A percentile compares a stretch with the other conserved stretches of the same genome.
Conservation (phyloP, 2,797 vertebrate species). For the Takifugu rubripes region DNA sequence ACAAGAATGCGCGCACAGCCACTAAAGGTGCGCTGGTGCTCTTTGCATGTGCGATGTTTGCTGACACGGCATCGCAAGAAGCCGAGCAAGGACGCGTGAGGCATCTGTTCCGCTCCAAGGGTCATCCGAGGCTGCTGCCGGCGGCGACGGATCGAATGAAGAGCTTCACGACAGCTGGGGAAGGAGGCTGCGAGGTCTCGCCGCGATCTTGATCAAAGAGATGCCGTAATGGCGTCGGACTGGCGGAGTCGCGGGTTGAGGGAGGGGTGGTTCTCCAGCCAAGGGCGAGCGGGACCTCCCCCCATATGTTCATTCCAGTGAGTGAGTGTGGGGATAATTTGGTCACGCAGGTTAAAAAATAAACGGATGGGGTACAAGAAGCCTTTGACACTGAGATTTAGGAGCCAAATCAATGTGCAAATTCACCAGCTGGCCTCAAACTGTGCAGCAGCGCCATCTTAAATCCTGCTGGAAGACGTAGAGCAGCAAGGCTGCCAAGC, state of each 20-base stretch:
- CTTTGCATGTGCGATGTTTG: conserved; percentile 7
- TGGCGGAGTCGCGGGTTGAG: conserved; percentile 37
- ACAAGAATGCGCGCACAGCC: conserved; percentile 15
- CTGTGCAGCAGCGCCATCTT: background rate
- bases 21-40: conserved; percentile 5
- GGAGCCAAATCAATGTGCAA: conserved; percentile 25
- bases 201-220: conserved; percentile 66
- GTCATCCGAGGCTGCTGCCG: conserved; percentile 44
- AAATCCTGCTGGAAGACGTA: too few relatives aligned
- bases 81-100: conserved; percentile 9
- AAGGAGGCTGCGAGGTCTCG: conserved; percentile 39
- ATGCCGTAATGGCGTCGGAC: conserved; percentile 52
- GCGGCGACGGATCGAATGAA: conserved; percentile 34
- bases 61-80: conserved; percentile 9
- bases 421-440: conserved; percentile 22
- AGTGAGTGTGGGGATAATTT: conserved; percentile 23
- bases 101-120: conserved; percentile 48
- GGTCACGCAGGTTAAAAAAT: conserved; percentile 29
- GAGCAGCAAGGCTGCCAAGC: too few relatives aligned
- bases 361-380: conserved; percentile 33
- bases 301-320: conserved; percentile 21
- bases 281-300: conserved; percentile 4
- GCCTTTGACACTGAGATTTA: conserved; percentile 24
- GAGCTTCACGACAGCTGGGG: conserved; percentile 55
- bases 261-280: conserved; percentile 27